Base-by-base conservation (phyloP, 1,140 invertebrate genomes). In the Cylas formicarius region DNA sequence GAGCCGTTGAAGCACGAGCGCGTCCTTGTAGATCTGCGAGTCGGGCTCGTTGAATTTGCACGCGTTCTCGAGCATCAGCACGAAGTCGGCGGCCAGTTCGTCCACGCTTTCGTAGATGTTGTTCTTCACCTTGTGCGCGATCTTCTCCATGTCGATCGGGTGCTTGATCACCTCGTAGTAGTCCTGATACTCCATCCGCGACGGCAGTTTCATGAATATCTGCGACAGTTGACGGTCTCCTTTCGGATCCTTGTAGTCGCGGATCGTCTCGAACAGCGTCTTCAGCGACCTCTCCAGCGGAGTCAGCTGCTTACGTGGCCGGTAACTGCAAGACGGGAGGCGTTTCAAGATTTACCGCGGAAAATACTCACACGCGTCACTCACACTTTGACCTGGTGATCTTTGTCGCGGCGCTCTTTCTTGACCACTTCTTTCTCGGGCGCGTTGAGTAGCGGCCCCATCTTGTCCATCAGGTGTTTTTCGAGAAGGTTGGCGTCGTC, bases 21-120 rank as follows among this genome's bases (percentile, higher is more conserved):
- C 93, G 70, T 98, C 95, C 71, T 97, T 97, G 65, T 99, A 99
- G 55, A 99, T 96, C 63, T 95, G 88, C 0, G 94, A 97, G 66
- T 97, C 94, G 0, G 96, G 95, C 66, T 99, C 96, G 67, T 99
- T 99, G 66, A 96, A 99, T 70, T 96, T 96, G 72, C 93, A 98
- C 18, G 95, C 96, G 67, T 99, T 99, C 58, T 99, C 94, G 67
- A 99, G 95, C 91, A 99, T 97, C 10, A 97, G 72, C 52, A 92
- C 82, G 60, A 98, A 88, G 69, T 99, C 96, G 0, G 84, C 79
- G 0, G 46, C 46, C 26, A 98, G 68, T 51, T 97, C 91, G 36
- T 96, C 92, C 6, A 98, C 70, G 42, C 74, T 81, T 10, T 86
- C 82, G 65, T 99, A 99, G 1, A 65, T 67, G 32, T 73, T 74